A percentile compares a stretch with the other conserved stretches of the same genome.
Evolutionary conservation across 2,113 vertebrate species (phyloP).

Genomic region (Garra rufa): DNA sequence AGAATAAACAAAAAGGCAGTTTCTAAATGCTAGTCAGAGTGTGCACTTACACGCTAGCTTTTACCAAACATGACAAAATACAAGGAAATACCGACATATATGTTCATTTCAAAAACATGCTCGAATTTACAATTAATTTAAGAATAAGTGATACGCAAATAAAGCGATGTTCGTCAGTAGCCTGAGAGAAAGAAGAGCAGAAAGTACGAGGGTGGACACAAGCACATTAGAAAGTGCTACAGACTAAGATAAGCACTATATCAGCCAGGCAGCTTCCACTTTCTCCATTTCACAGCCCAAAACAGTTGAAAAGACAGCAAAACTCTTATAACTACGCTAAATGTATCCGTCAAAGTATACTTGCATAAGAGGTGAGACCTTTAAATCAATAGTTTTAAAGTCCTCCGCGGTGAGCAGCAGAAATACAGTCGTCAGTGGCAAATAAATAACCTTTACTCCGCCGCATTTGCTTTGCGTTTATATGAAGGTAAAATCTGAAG

Average conservation of each 20-base stretch:
- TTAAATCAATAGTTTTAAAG: constrained; percentile 59
- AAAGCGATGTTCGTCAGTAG: constrained; percentile 84
- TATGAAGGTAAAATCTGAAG: constrained; percentile 27
- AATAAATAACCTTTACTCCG: constrained; percentile 44
- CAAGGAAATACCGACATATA: not conserved
- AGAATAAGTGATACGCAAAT: constrained; percentile 82
- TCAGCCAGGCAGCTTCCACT: constrained; percentile 78
- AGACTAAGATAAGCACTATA: constrained; percentile 84
- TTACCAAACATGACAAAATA: constrained; percentile 1
- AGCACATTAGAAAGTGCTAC: constrained; percentile 81
- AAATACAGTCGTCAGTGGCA: constrained; percentile 46
- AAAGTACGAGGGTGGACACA: constrained; percentile 75
- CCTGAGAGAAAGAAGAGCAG: constrained; percentile 82
- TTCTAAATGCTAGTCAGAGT: not conserved
- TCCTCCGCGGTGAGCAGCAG: constrained; percentile 49
- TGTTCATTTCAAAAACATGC: not conserved
- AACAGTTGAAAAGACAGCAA: constrained; percentile 56
- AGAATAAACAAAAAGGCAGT: not conserved
- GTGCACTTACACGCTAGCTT: not conserved
- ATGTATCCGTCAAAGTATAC: constrained; percentile 54
- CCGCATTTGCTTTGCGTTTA: constrained; percentile 34
- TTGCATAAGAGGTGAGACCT: constrained; percentile 57
- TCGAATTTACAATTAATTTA: constrained; percentile 68
- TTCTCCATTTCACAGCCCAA: constrained; percentile 63
- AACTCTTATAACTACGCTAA: constrained; percentile 50